Base-by-base conservation (phyloP, 1,140 invertebrate genomes). In the Drosophila seguyi region DNA sequence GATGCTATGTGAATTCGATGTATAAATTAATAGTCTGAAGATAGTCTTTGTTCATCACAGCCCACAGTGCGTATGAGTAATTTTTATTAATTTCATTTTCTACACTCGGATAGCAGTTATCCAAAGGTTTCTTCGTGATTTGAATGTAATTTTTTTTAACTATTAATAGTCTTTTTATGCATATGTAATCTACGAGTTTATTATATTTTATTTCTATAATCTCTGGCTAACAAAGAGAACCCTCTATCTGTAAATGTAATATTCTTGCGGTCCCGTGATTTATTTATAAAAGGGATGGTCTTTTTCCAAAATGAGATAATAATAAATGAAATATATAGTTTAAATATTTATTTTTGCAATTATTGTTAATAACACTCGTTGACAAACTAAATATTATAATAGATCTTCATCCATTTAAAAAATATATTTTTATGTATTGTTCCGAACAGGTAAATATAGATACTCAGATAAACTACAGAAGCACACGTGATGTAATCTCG, bases 1-100 rank as follows among this genome's bases (percentile, higher is more conserved):
- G 90, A 92, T 77, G 55, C 58, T 36, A 65, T 84, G 65, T 85
- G 58, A 80, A 13, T 13, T 16, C 27, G 2, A 11, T 42, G 0
- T 56, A 16, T 25, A 16, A 25, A 47, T 52, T 67, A 1, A 65
- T 36, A 14, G n/a, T n/a, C 7, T 22, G 4, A 25, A 5, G 7
- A 16, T 8, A 16, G 6, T 22, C 3, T 45, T 25, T 47, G 20
- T 3, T 14, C 6, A 91, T 81, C 7, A 10, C 1, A n/a, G 4
- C 8, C 25, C 10, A 18, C 2, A 16, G 10, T 6, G 47, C 25
- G 47, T 50, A 50, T 50, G n/a, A 18, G 25, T 50, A 50, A 50
- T 27, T 48, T 48, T 0, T 6, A n/a, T 27, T 11, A 0, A 22
- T 47, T 47, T 47, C 0, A 25, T 47, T 47, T 22, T 6, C 11